Percentiles rank a stretch among this genome's conserved stretches.
Conservation (phyloP, 2,113 vertebrate species). For the Onychorhynchus coronatus region DNA sequence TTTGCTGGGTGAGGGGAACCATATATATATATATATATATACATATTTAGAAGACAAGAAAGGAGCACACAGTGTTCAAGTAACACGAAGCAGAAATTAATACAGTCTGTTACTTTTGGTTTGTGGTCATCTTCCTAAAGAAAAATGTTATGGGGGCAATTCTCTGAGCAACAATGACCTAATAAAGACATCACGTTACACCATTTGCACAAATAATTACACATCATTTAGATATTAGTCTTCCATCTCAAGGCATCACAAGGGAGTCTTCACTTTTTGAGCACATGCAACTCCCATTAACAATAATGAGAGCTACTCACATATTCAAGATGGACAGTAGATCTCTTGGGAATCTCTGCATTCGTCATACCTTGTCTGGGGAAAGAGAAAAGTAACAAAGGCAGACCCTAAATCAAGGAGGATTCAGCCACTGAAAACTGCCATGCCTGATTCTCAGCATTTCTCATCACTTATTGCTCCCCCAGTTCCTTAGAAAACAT, state of each 20-base stretch:
- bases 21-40: too few relatives aligned
- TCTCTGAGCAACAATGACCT: constrained; percentile 42
- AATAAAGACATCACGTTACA: constrained; percentile 42
- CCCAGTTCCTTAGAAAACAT: background rate
- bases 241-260: constrained; percentile 12
- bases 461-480: background rate
- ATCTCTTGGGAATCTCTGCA: background rate
- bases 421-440: background rate
- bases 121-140: constrained; percentile 27
- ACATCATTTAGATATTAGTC: constrained; percentile 15
- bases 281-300: constrained; percentile 31
- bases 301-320: constrained; percentile 45
- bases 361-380: background rate
- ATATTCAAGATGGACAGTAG: constrained; percentile 9
- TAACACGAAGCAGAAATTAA: background rate
- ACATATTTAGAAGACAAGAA: background rate
- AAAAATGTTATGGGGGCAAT: background rate
- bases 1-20: background rate
- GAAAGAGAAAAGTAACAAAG: background rate
- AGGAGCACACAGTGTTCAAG: background rate
- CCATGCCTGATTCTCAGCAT: background rate
- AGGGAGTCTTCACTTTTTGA: constrained; percentile 3
- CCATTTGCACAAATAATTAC: constrained; percentile 54
- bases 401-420: background rate
- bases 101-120: background rate